These are phyloP conservation scores for Xenentodon cancila DNA, from an alignment of 2,797 vertebrate genomes.

Conservation along the genomic window DNA sequence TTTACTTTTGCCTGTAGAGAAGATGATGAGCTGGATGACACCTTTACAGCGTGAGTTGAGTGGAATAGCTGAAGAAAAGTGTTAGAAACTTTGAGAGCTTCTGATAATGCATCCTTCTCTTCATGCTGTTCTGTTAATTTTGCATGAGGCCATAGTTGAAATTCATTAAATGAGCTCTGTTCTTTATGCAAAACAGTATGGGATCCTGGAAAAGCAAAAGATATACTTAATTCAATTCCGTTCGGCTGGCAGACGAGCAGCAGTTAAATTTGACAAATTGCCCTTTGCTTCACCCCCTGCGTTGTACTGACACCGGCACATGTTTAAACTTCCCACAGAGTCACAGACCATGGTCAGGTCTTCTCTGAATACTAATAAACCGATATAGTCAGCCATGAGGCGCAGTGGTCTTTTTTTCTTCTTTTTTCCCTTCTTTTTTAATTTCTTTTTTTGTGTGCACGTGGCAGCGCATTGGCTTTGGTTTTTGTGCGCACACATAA, in stretches of 20 bases:
- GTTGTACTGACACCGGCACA: constrained; percentile 53
- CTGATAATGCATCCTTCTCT: constrained; percentile 1
- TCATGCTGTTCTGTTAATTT: constrained; percentile 5
- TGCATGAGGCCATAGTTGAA: constrained; percentile 1
- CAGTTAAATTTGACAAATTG: constrained; percentile 73
- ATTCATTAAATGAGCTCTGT: constrained; percentile 45
- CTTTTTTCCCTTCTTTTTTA: no score
- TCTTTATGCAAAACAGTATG: constrained; percentile 46
- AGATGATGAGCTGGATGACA: constrained; percentile 12
- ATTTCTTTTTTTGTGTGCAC: not conserved
- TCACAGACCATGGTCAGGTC: constrained; percentile 47
- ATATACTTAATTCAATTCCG: constrained; percentile 54
- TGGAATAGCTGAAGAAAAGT: constrained; percentile 8
- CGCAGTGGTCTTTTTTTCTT: constrained; percentile 4
- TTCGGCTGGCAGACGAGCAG: constrained; percentile 47
- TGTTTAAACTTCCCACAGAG: constrained; percentile 63
- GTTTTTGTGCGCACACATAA: not conserved
- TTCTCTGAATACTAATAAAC: constrained; percentile 66
- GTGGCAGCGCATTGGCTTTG: constrained; percentile 1
- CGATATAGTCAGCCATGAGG: constrained; percentile 45
- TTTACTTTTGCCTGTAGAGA: not conserved
- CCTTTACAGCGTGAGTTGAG: not conserved
- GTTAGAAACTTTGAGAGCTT: not conserved
- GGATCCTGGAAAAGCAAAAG: constrained; percentile 51
- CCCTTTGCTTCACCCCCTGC: constrained; percentile 67